Evolutionary conservation across 1,140 invertebrate species (phyloP).

Genomic region (Panagrolaimus sp.): DNA sequence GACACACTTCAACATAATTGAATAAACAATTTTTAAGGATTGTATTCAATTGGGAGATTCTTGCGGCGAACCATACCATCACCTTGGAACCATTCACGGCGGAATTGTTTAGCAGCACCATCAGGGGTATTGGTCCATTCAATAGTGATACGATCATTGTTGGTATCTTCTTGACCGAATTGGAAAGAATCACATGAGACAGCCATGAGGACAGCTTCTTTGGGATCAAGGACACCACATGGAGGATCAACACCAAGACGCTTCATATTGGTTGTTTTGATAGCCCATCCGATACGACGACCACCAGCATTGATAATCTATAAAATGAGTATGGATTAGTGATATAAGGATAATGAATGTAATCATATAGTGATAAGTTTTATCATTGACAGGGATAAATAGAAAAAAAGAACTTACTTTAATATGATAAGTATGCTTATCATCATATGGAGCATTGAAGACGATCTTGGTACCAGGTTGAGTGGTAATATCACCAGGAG

Average conservation of each 20-base stretch:
- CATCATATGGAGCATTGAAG: no score
- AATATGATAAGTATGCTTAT: no score
- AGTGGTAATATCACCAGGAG: no score
- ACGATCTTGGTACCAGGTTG: no score
- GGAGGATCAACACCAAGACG: constrained; percentile 40
- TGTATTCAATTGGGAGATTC: constrained; percentile 49
- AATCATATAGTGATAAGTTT: no score
- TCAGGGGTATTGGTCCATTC: constrained; percentile 49
- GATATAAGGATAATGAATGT: no score
- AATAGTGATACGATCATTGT: constrained; percentile 47
- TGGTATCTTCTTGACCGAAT: constrained; percentile 39
- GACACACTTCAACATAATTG: neutral
- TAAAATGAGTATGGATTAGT: no score
- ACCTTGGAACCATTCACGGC: constrained; percentile 47
- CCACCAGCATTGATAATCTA: constrained; percentile 43
- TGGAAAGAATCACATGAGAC: constrained; percentile 47
- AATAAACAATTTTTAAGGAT: constrained; percentile 22
- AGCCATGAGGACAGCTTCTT: constrained; percentile 40
- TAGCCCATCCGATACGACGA: constrained; percentile 43
- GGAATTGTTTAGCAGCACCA: constrained; percentile 40
- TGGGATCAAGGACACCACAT: constrained; percentile 42
- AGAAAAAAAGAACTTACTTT: no score
- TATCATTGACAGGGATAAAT: no score
- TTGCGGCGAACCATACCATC: constrained; percentile 47
- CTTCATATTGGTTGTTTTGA: constrained; percentile 44